phyloP scores from a whole-genome alignment of 1,140 invertebrate species.

The Venustaconcha ellipsiformis region DNA sequence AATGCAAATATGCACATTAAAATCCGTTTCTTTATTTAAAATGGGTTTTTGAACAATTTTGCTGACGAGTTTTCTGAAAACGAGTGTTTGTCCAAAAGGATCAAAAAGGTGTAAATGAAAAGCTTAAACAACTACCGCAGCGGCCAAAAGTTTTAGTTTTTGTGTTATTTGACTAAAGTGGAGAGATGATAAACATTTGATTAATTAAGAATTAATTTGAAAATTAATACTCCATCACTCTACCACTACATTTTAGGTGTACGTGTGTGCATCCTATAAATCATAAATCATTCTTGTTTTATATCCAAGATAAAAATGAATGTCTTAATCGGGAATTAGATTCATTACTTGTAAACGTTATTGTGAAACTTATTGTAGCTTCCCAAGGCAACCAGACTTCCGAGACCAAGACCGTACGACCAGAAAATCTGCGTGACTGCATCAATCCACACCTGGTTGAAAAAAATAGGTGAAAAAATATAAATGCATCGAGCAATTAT shows the following conservation, averaged over 20 bases:
- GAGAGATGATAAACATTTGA: background rate
- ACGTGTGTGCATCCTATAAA: background rate
- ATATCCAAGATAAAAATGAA: background rate
- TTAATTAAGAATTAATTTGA: background rate
- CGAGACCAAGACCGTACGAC: conserved; percentile 91
- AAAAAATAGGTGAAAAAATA: conserved; percentile 1
- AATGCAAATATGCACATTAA: too few relatives aligned
- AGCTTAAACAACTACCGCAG: too few relatives aligned
- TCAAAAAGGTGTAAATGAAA: too few relatives aligned
- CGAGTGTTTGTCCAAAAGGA: too few relatives aligned
- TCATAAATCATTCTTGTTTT: background rate
- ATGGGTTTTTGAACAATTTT: too few relatives aligned
- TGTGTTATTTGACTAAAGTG: background rate
- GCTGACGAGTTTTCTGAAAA: too few relatives aligned
- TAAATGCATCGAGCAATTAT: background rate
- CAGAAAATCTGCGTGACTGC: conserved; percentile 94
- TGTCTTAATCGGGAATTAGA: background rate
- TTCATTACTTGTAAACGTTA: conserved; percentile 78
- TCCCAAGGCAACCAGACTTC: conserved; percentile 95
- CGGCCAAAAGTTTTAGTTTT: too few relatives aligned
- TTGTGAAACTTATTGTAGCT: conserved; percentile 95
- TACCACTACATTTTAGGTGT: background rate
- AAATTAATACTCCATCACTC: background rate
- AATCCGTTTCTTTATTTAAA: too few relatives aligned
- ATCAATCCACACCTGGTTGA: conserved; percentile 86